phyloP scores from a whole-genome alignment of 2,888 invertebrate species.

The Morinoia aosen region DNA sequence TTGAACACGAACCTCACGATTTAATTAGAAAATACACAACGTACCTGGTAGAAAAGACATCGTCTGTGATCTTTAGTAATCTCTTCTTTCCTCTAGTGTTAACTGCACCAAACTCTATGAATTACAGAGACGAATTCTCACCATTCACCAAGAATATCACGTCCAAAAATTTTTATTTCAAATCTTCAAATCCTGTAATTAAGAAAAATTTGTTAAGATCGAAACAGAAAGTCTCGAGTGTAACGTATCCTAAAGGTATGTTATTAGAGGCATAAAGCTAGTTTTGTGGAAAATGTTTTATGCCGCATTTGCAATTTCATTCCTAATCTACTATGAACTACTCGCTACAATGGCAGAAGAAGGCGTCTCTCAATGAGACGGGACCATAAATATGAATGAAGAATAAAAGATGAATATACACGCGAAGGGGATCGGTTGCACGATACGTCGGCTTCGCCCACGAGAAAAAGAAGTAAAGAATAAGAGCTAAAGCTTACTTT shows the following conservation, averaged over 20 bases:
- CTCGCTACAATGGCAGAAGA: too few relatives aligned
- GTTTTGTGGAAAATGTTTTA: too few relatives aligned
- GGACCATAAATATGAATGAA: too few relatives aligned
- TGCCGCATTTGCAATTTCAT: too few relatives aligned
- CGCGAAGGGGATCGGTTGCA: too few relatives aligned
- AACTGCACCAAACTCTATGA: background rate
- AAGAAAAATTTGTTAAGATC: background rate
- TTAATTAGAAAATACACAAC: background rate
- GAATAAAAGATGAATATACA: too few relatives aligned
- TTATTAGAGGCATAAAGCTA: too few relatives aligned
- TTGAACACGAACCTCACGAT: background rate
- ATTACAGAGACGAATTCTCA: background rate
- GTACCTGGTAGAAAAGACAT: background rate
- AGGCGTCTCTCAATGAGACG: too few relatives aligned
- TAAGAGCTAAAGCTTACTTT: too few relatives aligned
- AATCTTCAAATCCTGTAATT: background rate
- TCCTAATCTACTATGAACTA: too few relatives aligned
- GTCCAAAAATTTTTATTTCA: background rate
- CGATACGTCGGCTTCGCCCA: too few relatives aligned
- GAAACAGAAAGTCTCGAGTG: background rate
- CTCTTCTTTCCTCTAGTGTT: background rate
- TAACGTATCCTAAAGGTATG: background rate
- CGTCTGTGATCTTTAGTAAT: background rate
- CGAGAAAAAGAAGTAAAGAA: too few relatives aligned
- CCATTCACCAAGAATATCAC: background rate